Conservation (phyloP, 2,888 invertebrate genomes). For the Mamestra brassicae region DNA sequence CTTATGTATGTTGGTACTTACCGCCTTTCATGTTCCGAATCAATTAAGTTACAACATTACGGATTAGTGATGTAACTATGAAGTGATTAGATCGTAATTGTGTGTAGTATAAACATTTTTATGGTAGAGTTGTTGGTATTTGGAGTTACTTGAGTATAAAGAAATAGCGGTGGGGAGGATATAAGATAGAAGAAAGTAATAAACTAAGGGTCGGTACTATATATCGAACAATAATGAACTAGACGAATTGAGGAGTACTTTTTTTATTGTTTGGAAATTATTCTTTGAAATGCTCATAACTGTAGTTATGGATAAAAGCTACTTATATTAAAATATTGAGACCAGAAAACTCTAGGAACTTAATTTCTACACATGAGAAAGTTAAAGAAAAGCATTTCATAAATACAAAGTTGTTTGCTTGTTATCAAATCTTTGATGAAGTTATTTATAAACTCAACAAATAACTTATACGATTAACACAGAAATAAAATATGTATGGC, state of each 20-base stretch:
- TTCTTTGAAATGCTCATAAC: background rate
- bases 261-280: background rate
- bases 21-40: conserved; percentile 62
- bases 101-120: conserved; percentile 4
- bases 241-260: too few relatives aligned
- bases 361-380: background rate
- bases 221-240: too few relatives aligned
- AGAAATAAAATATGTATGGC: background rate
- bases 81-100: conserved; percentile 39
- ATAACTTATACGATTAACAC: background rate
- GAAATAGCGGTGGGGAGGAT: background rate
- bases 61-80: conserved; percentile 42
- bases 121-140: background rate
- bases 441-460: conserved; percentile 1
- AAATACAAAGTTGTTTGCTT: background rate
- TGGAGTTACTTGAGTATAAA: background rate
- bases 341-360: background rate
- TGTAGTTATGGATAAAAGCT: background rate
- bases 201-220: too few relatives aligned
- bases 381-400: background rate
- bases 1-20: conserved; percentile 22
- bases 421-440: background rate
- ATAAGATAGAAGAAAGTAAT: background rate
- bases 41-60: conserved; percentile 60
- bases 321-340: background rate